Evolutionary conservation across 1,140 invertebrate genomes (phyloP), one percentile per base, ranked within the genome.

Genomic region (Diorhabda sublineata): DNA sequence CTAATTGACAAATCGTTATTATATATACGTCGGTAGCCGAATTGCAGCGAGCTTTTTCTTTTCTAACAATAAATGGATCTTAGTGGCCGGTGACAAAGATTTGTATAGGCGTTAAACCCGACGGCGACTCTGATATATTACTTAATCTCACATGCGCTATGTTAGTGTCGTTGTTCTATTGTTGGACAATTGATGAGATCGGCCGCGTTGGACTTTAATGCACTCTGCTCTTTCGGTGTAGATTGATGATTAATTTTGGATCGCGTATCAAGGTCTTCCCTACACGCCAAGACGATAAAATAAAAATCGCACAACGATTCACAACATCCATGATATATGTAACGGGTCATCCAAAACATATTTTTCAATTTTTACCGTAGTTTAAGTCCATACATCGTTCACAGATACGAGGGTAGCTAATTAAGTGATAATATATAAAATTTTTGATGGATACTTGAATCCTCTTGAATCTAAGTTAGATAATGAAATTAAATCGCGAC

Each of bases 101-200:
- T 67, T 67, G 65, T 67, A 67, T 67, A 67, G 65, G 65, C 65
- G 65, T 67, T 67, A 67, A 67, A 67, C 65, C 65, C 26, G 45
- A 67, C 65, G 65, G 65, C 57, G 65, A 67, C 65, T 67, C 65
- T 73, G 71, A 73, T 63, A 71, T 66, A 73, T 73, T 70, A 65
- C 69, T 73, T 68, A 70, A 73, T 70, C 69, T 73, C 71, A 73
- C 71, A 73, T 73, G 71, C 68, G 66, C 71, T 71, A 59, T 70
- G 69, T 70, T 67, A 60, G 61, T 72, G 71, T 73, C 71, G 71
- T 68, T 71, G 71, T 65, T 60, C 71, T 68, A 73, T 73, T 73
- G 69, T 73, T 73, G 60, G 69, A 73, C 71, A 73, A 73, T 73
- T 73, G 71, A 73, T 73, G 71, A 73, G 71, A 66, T 60, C 69